Conservation (phyloP, 2,797 vertebrate genomes). For the Fistularia commersonii region DNA sequence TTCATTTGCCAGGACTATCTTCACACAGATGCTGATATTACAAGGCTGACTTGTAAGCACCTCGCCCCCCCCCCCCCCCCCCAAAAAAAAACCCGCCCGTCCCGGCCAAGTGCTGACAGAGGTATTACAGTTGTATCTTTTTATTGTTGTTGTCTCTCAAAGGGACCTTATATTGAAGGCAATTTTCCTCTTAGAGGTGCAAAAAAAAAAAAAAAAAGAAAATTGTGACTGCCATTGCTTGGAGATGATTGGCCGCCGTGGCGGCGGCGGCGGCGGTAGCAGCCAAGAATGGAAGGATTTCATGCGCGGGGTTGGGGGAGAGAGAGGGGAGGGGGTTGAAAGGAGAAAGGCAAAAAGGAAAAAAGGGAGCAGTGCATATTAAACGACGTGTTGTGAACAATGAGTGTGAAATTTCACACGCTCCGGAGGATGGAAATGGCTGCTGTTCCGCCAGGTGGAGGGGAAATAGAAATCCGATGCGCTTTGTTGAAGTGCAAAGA, state of each 20-base stretch:
- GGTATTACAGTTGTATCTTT: conserved; percentile 83
- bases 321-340: not conserved
- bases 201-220: conserved; percentile 66
- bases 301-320: conserved; percentile 51
- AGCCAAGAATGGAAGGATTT: conserved; percentile 75
- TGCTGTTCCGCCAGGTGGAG: conserved; percentile 67
- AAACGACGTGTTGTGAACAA: conserved; percentile 78
- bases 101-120: conserved; percentile 75
- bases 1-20: conserved; percentile 83
- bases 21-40: conserved; percentile 84
- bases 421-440: conserved; percentile 66
- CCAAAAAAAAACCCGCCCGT: conserved; percentile 54
- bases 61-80: conserved; percentile 66
- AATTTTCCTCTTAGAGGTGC: conserved; percentile 84
- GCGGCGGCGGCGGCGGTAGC: conserved; percentile 51
- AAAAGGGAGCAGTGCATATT: conserved; percentile 64
- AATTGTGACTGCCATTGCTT: conserved; percentile 79
- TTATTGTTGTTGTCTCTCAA: conserved; percentile 83
- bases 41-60: conserved; percentile 83
- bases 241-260: conserved; percentile 76
- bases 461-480: conserved; percentile 47
- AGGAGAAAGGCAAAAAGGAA: no score
- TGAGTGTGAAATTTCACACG: conserved; percentile 78
- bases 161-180: conserved; percentile 81
- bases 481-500: conserved; percentile 40